Evolutionary conservation across 2,113 vertebrate genomes (phyloP), one percentile per base, ranked within the genome.

Genomic region (Phylloscopus trochilus): DNA sequence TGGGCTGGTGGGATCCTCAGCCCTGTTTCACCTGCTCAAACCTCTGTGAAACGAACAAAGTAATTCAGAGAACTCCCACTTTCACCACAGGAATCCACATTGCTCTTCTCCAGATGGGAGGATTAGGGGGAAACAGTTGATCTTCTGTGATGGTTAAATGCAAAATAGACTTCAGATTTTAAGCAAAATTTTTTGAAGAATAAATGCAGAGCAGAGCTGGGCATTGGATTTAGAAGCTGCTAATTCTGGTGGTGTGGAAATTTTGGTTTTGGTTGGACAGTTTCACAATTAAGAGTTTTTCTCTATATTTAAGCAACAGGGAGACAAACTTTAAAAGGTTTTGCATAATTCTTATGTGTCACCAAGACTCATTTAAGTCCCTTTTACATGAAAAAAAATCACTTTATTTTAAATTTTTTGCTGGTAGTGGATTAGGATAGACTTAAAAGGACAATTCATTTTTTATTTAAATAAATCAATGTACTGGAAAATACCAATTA

Each of bases 401-500:
- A 47, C 27, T 92, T 60, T 4, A 10, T 72, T 72, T 67, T 24
- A 10, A 13, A 30, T 46, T 31, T 31, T 56, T 49, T 49, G 7
- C 51, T 55, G n/a, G 13, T 44, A 44, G 52, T 49, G 64, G 85
- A 97, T 97, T 96, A 96, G 63, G 68, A 78, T 31, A 46, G 24
- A 77, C 53, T 81, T 60, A 62, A 96, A 94, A 59, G 67, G 60
- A 72, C 80, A 62, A 94, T 87, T 92, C n/a, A 11, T 31, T 95
- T 96, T 64, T 72, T n/a, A 90, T 44, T 66, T 55, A 95, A 97
- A 92, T 91, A 83, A 95, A 92, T 75, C 84, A 95, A 56, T 47
- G 78, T 81, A 79, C 60, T 93, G 88, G 80, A 96, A 97, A 97
- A 97, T 72, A 64, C 31, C 60, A 83, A 89, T 91, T 94, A 44